Evolutionary conservation across 2,113 vertebrate species (phyloP).

Genomic region (Meriones unguiculatus): DNA sequence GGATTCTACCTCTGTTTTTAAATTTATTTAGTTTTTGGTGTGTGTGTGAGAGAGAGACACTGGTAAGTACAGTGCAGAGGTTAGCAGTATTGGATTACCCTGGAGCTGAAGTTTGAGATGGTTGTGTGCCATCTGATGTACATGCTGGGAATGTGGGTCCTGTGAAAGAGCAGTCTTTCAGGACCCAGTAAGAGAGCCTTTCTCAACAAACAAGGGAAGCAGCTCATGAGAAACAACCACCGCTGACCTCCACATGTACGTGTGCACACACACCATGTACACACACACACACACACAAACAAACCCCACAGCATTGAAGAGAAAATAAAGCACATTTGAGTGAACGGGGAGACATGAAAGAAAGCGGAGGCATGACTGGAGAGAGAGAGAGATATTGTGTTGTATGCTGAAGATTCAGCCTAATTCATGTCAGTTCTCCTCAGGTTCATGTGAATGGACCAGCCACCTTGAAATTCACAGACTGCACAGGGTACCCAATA

Average conservation of each 20-base stretch:
- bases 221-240: background rate
- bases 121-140: background rate
- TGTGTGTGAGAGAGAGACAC: no score
- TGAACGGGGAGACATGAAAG: background rate
- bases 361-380: background rate
- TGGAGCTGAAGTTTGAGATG: background rate
- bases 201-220: background rate
- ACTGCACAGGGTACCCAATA: background rate
- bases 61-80: no score
- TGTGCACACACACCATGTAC: background rate
- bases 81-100: no score
- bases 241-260: background rate
- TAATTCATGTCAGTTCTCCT: background rate
- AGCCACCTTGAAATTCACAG: background rate
- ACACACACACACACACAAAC: background rate
- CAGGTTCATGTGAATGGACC: background rate
- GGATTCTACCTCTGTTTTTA: background rate
- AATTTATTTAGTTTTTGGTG: background rate
- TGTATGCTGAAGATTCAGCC: background rate
- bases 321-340: background rate
- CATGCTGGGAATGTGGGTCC: background rate
- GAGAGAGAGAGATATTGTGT: background rate
- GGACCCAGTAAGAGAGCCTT: background rate
- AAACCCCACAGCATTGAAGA: background rate
- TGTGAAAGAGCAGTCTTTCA: background rate